Evolutionary conservation across 2,113 vertebrate species (phyloP).

Genomic region (Saguinus imperator): DNA sequence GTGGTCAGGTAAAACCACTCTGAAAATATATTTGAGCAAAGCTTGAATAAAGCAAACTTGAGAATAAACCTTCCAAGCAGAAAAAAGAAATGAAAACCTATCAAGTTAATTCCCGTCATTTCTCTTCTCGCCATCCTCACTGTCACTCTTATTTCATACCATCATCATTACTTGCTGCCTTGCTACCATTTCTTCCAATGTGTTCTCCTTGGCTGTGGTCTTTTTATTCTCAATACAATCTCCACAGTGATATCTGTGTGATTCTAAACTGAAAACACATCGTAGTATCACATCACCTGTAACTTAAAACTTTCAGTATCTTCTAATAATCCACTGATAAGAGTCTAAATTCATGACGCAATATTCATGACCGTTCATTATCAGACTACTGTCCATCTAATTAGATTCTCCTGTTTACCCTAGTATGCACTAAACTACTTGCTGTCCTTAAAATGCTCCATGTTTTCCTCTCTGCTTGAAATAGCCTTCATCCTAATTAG

Average conservation of each 20-base stretch:
- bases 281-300: neutral
- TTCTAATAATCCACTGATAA: neutral
- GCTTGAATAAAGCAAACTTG: neutral
- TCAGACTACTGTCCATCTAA: neutral
- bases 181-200: neutral
- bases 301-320: neutral
- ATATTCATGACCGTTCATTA: neutral
- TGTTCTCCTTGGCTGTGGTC: neutral
- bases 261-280: neutral
- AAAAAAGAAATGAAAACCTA: neutral
- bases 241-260: neutral
- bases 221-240: neutral
- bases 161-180: neutral
- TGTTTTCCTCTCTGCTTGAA: neutral
- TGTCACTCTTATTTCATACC: neutral
- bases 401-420: neutral
- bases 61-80: neutral
- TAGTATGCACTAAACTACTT: neutral
- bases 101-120: neutral
- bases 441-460: neutral
- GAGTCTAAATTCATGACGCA: neutral
- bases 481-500: neutral
- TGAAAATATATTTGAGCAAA: conserved; percentile 7
- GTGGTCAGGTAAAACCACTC: neutral
- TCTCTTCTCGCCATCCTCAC: neutral